Percentiles rank a stretch among this genome's conserved stretches.
These are phyloP conservation scores for Hafferia zeledoni DNA, from an alignment of 2,797 vertebrate genomes.

Conservation along the genomic window DNA sequence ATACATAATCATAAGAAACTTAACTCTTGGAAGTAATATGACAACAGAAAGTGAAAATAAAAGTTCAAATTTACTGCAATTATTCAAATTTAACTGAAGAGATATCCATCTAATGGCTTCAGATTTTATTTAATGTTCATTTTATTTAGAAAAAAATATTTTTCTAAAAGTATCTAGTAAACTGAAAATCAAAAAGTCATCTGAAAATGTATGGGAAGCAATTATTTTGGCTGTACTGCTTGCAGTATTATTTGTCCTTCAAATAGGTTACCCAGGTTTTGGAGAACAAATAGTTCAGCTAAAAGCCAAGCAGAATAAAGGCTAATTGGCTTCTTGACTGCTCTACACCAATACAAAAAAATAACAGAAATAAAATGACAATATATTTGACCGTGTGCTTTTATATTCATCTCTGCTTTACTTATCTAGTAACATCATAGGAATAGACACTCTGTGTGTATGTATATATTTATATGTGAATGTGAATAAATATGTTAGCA, in stretches of 20 bases:
- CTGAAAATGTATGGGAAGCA: not conserved
- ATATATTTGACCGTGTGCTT: not conserved
- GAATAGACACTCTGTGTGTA: rapidly evolving
- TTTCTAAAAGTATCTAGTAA: not conserved
- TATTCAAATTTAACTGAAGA: not conserved
- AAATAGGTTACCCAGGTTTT: not conserved
- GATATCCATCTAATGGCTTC: not conserved
- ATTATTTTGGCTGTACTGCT: not conserved
- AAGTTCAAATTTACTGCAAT: not conserved
- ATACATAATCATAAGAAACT: not conserved
- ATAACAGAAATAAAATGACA: not conserved
- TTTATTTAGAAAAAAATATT: not conserved
- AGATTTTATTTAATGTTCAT: not conserved
- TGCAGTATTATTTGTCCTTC: not conserved
- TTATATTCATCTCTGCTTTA: not conserved
- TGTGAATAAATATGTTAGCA: not conserved
- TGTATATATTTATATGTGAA: not conserved
- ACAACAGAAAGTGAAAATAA: not conserved
- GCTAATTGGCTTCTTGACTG: not conserved
- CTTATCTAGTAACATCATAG: not conserved
- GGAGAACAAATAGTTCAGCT: not conserved
- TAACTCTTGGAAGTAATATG: not conserved
- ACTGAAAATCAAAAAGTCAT: not conserved
- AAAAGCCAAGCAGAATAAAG: not conserved
- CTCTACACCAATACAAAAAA: not conserved